Conservation (phyloP, 2,888 invertebrate genomes). For the Trissonchulus sp. region DNA sequence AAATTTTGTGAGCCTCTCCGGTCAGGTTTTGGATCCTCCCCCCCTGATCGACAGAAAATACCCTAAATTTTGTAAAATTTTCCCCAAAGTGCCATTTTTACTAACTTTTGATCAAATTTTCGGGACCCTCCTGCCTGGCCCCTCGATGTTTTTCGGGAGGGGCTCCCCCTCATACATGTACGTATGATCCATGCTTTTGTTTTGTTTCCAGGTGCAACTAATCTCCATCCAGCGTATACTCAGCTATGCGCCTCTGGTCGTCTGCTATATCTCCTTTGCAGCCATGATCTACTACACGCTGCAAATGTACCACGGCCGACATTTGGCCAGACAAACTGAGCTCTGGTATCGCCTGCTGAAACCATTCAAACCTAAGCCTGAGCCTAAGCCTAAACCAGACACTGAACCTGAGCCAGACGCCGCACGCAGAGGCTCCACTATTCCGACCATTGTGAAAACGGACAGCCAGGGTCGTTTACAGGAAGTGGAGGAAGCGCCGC, state of each 20-base stretch:
- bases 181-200: too few relatives aligned
- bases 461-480: background rate
- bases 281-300: slow-evolving; percentile 25
- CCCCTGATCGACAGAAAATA: too few relatives aligned
- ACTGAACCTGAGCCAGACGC: background rate
- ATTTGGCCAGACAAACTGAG: slow-evolving; percentile 2
- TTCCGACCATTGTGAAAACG: background rate
- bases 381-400: background rate
- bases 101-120: too few relatives aligned
- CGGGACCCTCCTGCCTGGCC: too few relatives aligned
- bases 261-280: background rate
- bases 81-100: too few relatives aligned
- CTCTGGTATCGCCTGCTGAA: background rate
- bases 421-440: background rate
- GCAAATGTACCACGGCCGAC: background rate
- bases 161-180: too few relatives aligned
- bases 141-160: too few relatives aligned
- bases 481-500: background rate
- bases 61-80: too few relatives aligned
- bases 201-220: slow-evolving; percentile 17
- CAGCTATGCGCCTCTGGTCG: slow-evolving; percentile 7
- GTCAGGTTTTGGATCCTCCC: too few relatives aligned
- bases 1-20: too few relatives aligned
- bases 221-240: slow-evolving; percentile 24
- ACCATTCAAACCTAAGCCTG: background rate